Base-by-base conservation (phyloP, 1,140 invertebrate species). In the Branchinecta lynchi region DNA sequence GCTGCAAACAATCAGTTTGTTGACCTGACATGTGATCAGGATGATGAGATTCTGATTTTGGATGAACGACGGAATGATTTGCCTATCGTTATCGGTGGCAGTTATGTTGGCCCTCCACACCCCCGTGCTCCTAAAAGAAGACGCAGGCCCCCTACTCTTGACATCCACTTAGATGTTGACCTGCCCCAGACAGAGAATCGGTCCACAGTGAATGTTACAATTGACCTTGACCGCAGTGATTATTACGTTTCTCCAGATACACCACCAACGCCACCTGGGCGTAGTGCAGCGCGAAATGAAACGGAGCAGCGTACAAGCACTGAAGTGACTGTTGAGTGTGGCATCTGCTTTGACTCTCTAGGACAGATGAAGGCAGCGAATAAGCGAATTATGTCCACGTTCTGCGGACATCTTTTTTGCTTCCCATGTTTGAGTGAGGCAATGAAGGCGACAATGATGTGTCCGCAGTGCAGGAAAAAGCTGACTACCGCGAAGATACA, bases 361-460 rank as follows among this genome's bases (percentile, higher is more conserved):
- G 60, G 60, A 7, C 69, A 70, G 32, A 43, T 70, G 12, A 70
- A 70, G 69, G 8, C 65, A 20, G 65, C 65, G 15, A 66, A 70
- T 15, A 21, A 70, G 17, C 60, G 67, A 32, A 45, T 70, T n/a
- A 17, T 66, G 8, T 70, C 69, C 3, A 70, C 69, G 8, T 45
- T 68, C 21, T 70, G 69, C 44, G 69, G 69, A 17, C 69, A 70
- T 21, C 32, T 70, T 32, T 70, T 70, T 45, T 70, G 69, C 44
- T 32, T 44, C 17, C 69, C 69, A 7, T 70, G 69, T 21, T 45
- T 70, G 3, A 66, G 8, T n/a, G 45, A 9, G n/a, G 17, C 44
- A 7, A 70, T 70, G 44, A 44, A 43, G 43, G 15, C 20, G n/a
- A 45, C 17, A 8, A 65, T 44, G 15, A 21, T 66, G 65, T 70